phyloP scores from a whole-genome alignment of 1,140 invertebrate genomes.

The Daktulosphaira vitifoliae region DNA sequence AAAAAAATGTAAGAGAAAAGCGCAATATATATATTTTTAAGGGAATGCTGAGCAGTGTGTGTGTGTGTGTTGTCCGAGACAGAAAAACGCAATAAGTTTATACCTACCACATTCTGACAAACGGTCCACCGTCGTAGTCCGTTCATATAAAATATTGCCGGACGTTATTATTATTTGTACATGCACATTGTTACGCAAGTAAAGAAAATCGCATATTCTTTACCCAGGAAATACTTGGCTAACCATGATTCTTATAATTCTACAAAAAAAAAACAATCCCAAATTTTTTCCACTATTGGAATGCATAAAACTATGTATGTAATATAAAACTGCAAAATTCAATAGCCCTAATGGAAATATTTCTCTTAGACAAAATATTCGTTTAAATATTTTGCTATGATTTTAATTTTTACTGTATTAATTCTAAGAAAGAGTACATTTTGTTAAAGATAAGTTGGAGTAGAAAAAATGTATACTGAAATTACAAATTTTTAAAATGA shows the following conservation, averaged over 20 bases:
- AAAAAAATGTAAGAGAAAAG: conserved; percentile 4
- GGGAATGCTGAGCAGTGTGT: neutral
- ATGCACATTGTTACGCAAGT: neutral
- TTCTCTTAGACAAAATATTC: no score
- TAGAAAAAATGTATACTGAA: no score
- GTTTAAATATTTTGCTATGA: no score
- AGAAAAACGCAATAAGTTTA: conserved; percentile 26
- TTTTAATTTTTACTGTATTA: no score
- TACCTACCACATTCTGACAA: conserved; percentile 27
- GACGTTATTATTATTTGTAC: conserved; percentile 28
- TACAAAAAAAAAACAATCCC: neutral
- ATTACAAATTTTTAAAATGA: no score
- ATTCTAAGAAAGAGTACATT: no score
- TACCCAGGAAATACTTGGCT: neutral
- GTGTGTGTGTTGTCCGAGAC: neutral
- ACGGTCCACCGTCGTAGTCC: conserved; percentile 17
- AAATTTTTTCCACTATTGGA: neutral
- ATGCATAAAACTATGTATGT: no score
- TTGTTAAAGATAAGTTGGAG: no score
- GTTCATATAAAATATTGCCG: conserved; percentile 15
- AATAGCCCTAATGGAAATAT: no score
- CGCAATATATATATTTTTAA: conserved; percentile 28
- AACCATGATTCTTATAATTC: neutral
- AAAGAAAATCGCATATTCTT: conserved; percentile 18
- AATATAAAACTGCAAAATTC: no score